phyloP scores from a whole-genome alignment of 2,113 vertebrate species.

The Percina caprodes region DNA sequence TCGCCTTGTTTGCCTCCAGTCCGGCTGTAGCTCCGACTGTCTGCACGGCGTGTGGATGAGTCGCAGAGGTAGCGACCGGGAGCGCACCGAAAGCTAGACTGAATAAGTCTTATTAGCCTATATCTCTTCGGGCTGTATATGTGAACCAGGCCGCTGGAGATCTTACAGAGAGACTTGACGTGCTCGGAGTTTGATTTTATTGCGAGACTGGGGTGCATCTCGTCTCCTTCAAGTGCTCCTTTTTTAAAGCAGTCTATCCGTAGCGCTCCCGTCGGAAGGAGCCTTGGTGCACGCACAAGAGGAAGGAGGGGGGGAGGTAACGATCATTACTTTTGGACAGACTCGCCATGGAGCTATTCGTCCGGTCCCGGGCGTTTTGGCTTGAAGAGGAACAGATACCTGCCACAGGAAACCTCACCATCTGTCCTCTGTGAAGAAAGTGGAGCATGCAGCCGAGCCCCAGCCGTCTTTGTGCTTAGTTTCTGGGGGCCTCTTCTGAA shows the following conservation, averaged over 20 bases:
- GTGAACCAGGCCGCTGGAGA: conserved; percentile 36
- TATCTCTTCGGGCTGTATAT: not conserved
- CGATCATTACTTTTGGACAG: conserved; percentile 70
- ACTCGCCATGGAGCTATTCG: conserved; percentile 75
- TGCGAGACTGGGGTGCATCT: conserved; percentile 65
- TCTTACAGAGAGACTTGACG: conserved; percentile 42
- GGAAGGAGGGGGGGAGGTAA: conserved; percentile 36
- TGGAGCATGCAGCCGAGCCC: conserved; percentile 75
- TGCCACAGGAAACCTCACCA: conserved; percentile 53
- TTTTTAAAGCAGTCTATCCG: conserved; percentile 57
- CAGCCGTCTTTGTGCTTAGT: conserved; percentile 78
- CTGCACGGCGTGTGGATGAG: conserved; percentile 75
- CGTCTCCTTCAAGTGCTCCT: conserved; percentile 76
- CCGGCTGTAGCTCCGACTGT: conserved; percentile 71
- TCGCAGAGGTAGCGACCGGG: conserved; percentile 45
- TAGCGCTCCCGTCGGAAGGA: conserved; percentile 59
- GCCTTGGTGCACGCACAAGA: conserved; percentile 52
- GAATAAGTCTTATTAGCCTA: conserved; percentile 15
- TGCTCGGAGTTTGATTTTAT: conserved; percentile 60
- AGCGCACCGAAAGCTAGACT: conserved; percentile 45
- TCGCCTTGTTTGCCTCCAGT: conserved; percentile 74
- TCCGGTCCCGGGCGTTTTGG: conserved; percentile 61
- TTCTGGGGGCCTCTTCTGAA: conserved; percentile 73
- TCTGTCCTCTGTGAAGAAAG: conserved; percentile 65
- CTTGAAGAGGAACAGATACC: conserved; percentile 58